A percentile compares a stretch with the other conserved stretches of the same genome.
Conservation (phyloP, 2,113 vertebrate species). For the Prionailurus viverrinus region DNA sequence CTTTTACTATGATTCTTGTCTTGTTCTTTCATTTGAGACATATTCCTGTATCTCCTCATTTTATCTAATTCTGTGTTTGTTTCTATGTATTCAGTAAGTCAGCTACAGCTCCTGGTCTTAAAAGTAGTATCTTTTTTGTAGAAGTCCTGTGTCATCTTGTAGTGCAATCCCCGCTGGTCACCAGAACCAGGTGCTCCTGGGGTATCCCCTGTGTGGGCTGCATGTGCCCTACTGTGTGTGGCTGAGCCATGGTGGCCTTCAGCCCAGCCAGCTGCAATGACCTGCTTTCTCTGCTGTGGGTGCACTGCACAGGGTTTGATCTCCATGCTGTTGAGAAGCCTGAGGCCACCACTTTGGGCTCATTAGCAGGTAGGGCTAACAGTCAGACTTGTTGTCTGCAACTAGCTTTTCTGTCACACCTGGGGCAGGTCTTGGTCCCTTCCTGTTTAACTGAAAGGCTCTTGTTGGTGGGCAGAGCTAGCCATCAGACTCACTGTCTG, state of each 20-base stretch:
- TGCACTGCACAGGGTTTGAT: neutral
- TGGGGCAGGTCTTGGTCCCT: neutral
- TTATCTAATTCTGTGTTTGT: neutral
- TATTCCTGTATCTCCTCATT: neutral
- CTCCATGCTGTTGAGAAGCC: neutral
- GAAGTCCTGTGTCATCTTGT: neutral
- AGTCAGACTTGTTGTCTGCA: neutral
- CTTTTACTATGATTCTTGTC: neutral
- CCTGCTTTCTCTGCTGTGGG: neutral
- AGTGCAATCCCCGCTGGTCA: neutral
- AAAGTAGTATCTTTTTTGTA: neutral
- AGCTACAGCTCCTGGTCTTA: neutral
- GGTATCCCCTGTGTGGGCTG: neutral
- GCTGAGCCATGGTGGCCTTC: neutral
- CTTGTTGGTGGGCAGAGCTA: neutral
- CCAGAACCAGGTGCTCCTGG: neutral
- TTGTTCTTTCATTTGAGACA: neutral
- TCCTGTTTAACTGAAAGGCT: neutral
- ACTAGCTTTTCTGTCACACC: neutral
- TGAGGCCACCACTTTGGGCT: neutral
- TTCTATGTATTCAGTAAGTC: neutral
- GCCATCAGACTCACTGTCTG: neutral
- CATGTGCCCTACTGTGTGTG: neutral
- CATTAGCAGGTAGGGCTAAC: neutral
- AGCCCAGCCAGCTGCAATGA: neutral